Percentiles rank a stretch among this genome's conserved stretches.
Evolutionary conservation across 2,113 vertebrate genomes (phyloP).

Genomic region (Rhynchomys soricoides): DNA sequence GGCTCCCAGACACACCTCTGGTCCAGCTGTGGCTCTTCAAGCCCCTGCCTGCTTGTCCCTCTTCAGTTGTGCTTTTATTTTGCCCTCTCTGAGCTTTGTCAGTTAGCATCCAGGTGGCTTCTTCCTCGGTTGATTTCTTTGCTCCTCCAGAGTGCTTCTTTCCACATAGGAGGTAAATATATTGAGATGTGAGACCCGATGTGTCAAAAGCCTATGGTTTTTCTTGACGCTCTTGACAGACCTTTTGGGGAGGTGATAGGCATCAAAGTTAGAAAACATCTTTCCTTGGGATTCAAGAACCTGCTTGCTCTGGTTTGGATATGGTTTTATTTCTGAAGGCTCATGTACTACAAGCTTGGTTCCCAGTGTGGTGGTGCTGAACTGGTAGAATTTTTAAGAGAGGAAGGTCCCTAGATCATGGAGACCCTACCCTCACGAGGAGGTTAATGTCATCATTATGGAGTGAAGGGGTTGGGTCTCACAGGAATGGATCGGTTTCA

Average conservation of each 20-base stretch:
- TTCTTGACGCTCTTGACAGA: background rate
- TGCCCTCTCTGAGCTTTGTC: background rate
- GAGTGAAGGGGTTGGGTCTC: background rate
- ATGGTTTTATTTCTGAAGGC: background rate
- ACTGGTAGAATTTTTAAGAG: background rate
- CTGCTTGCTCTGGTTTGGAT: background rate
- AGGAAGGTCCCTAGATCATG: no score
- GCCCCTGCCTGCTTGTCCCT: fast-evolving
- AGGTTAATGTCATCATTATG: background rate
- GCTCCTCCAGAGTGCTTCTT: background rate
- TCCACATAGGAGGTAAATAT: background rate
- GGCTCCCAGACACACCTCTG: background rate
- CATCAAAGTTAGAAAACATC: fast-evolving
- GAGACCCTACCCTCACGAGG: background rate
- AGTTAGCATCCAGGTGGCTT: background rate
- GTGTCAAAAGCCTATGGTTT: background rate
- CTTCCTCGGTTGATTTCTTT: background rate
- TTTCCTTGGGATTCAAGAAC: background rate
- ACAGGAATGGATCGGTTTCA: background rate
- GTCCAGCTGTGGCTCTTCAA: background rate
- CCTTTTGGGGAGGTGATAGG: background rate
- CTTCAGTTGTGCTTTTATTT: background rate
- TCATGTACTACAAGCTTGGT: no score
- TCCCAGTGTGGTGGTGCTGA: background rate
- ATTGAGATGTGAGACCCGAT: background rate